Evolutionary conservation across 30 jellyfish, hydroid and myxozoan species (phyloP), one percentile per base, ranked within the genome.

Genomic region (Hydra vulgaris): DNA sequence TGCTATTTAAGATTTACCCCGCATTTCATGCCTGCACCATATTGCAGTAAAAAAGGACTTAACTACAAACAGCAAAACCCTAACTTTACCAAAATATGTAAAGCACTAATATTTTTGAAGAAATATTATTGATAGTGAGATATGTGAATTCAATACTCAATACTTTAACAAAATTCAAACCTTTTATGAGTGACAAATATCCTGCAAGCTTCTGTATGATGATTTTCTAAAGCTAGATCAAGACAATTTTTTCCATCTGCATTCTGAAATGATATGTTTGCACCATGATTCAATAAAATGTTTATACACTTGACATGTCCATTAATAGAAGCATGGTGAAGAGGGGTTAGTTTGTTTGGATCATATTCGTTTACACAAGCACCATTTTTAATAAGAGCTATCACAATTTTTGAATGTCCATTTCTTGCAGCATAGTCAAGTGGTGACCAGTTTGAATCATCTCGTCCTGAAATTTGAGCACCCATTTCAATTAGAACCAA

Each of bases 391-490:
- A 92, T 81, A 18, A 92, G 88, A 56, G 86, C 70, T 18, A 70
- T 61, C 81, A 87, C 83, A 26, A 95, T 79, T 78, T 92, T 92
- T 54, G 54, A 77, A 70, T 77, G 81, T 7, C 98, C 98, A 81
- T 87, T 68, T 69, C 86, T 86, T 21, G 98, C 95, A 3, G 98
- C 96, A 73, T 92, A 86, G 54, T 92, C 98, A 20, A 92, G 84
- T 0, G 98, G 98, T 17, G 98, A 86, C 98, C 98, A 92, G 18
- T 85, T 83, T 18, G 86, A 87, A 54, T 92, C 98, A 78, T 92
- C 98, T 26, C 98, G 88, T 8, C 87, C 88, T n/a, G 95, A 95
- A 18, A 86, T 92, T 68, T 92, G 96, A 0, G 98, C 95, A 23
- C 98, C 98, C 94, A 84, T 84, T 53, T 87, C 95, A 16, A 84